Evolutionary conservation across 2,888 invertebrate genomes (phyloP).

Genomic region (Scelioninae gen. 1): DNA sequence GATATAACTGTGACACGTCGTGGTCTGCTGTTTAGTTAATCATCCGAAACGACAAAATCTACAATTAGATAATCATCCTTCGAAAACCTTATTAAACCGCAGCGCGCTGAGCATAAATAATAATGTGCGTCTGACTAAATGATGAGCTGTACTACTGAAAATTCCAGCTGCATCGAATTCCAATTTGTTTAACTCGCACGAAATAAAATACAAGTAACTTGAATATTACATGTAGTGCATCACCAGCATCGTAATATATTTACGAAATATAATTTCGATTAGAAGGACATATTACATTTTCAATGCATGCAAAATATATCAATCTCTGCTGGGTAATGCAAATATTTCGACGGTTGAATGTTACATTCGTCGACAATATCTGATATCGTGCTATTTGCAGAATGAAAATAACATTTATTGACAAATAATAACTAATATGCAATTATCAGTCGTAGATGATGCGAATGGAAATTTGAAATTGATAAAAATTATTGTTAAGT

Average conservation of each 20-base stretch:
- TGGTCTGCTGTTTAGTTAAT: conserved; percentile 41
- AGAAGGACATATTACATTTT: background rate
- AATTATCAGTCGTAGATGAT: too few relatives aligned
- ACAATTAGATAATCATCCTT: conserved; percentile 21
- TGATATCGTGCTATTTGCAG: background rate
- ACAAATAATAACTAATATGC: too few relatives aligned
- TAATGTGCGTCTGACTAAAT: background rate
- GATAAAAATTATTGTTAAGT: too few relatives aligned
- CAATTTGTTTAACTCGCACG: background rate
- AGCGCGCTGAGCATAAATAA: background rate
- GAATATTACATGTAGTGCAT: background rate
- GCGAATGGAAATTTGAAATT: too few relatives aligned
- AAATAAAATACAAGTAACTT: background rate
- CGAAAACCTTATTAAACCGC: conserved; percentile 30
- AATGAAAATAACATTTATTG: too few relatives aligned
- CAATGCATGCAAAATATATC: conserved; percentile 11
- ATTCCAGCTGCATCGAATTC: background rate
- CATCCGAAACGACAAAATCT: conserved; percentile 33
- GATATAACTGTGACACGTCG: conserved; percentile 41
- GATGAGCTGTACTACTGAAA: background rate
- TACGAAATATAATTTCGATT: conserved; percentile 14
- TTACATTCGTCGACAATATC: conserved; percentile 9
- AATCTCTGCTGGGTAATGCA: background rate
- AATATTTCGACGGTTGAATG: conserved; percentile 2
- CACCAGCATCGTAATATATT: background rate